These are phyloP conservation scores for Xyrauchen texanus DNA, from an alignment of 2,113 vertebrate genomes.

Conservation along the genomic window DNA sequence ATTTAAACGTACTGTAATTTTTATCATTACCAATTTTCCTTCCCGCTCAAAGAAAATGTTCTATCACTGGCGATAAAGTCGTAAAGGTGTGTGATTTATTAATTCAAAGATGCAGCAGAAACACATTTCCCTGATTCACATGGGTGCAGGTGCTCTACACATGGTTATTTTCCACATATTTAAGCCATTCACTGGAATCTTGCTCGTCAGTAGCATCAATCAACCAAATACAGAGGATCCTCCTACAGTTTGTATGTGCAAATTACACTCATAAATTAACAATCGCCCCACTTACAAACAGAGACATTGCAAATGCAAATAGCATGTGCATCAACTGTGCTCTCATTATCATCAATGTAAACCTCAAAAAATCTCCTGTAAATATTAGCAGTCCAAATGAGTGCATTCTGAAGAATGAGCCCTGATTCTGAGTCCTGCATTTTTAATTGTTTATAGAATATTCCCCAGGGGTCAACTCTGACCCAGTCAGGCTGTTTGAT, in stretches of 20 bases:
- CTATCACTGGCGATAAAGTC: background rate
- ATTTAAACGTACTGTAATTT: no score
- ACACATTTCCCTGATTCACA: background rate
- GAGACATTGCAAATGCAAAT: no score
- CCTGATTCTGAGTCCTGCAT: constrained; percentile 31
- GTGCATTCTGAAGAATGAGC: background rate
- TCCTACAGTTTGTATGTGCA: background rate
- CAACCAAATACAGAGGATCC: background rate
- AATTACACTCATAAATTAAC: background rate
- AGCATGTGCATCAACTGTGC: background rate
- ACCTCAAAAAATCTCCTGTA: constrained; percentile 1
- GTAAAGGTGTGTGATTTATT: background rate
- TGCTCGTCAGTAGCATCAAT: background rate
- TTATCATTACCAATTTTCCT: no score
- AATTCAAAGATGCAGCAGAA: background rate
- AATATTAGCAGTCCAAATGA: no score
- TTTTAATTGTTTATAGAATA: constrained; percentile 72
- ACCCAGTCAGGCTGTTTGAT: background rate
- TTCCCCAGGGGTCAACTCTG: constrained; percentile 60
- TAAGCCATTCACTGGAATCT: background rate
- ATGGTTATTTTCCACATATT: constrained; percentile 10
- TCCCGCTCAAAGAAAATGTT: background rate
- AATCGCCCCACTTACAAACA: background rate
- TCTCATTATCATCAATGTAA: background rate
- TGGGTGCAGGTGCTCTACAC: background rate